phyloP scores from a whole-genome alignment of 37 sponge, comb jelly and placozoan genomes.

The Crambe crambe region DNA sequence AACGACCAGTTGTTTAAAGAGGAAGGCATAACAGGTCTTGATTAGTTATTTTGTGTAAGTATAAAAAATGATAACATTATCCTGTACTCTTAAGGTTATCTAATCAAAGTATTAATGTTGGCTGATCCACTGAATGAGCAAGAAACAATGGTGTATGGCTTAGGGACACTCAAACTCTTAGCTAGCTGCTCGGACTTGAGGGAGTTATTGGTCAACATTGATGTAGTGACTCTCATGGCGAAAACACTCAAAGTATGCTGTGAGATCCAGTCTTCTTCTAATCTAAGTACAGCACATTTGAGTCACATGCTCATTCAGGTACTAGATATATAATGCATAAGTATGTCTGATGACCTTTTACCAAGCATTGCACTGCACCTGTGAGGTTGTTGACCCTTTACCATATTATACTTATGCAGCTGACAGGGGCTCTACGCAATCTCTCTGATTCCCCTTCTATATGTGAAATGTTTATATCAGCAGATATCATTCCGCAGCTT shows the following conservation, averaged over 20 bases:
- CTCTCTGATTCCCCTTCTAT: constrained; percentile 45
- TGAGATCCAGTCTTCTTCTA: neutral
- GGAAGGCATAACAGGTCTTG: constrained; percentile 60
- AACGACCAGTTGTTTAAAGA: constrained; percentile 69
- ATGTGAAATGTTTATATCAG: constrained; percentile 22
- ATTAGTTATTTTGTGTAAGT: too few relatives aligned
- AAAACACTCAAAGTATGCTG: constrained; percentile 18
- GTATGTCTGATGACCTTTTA: neutral
- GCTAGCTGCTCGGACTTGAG: constrained; percentile 61
- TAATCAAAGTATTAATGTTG: constrained; percentile 34
- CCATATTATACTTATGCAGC: constrained; percentile 20
- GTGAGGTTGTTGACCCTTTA: too few relatives aligned
- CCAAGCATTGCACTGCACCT: neutral
- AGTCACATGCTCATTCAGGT: constrained; percentile 37
- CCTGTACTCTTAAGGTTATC: too few relatives aligned
- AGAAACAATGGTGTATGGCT: constrained; percentile 69
- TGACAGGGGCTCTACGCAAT: constrained; percentile 52
- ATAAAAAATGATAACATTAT: too few relatives aligned
- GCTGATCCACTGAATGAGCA: constrained; percentile 37
- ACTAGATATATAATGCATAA: neutral
- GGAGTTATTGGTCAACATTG: constrained; percentile 31
- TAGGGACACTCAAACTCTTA: constrained; percentile 76
- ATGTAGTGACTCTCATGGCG: constrained; percentile 21
- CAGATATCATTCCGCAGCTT: constrained; percentile 33
- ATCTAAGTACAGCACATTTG: neutral